Base-by-base conservation (phyloP, 2,888 invertebrate genomes). In the Hybos culiciformis region DNA sequence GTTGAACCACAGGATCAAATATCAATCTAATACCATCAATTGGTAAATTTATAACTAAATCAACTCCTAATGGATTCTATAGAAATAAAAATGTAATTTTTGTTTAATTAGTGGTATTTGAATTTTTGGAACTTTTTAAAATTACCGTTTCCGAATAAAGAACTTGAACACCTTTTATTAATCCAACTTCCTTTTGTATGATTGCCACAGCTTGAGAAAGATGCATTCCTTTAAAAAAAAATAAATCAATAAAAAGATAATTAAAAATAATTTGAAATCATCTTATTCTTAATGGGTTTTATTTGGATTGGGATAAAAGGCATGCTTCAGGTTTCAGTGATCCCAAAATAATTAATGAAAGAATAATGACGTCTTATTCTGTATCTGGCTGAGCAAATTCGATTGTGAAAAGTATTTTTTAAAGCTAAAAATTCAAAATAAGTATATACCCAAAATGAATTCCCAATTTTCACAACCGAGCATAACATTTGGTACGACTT, bases 211-310 rank as follows among this genome's bases (percentile, higher is more conserved):
- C 87, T 70, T 96, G 94, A 54, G 92, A 91, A 73, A 96, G 93
- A 73, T 94, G 93, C 94, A 94, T 96, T 59, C 96, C 96, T 87
- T n/a, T n/a, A n/a, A n/a, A n/a, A n/a, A n/a, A n/a, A n/a, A n/a
- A n/a, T n/a, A n/a, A n/a, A n/a, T n/a, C n/a, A n/a, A n/a, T n/a
- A n/a, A n/a, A n/a, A n/a, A n/a, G n/a, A n/a, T n/a, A n/a, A n/a
- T n/a, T n/a, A n/a, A n/a, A n/a, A n/a, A n/a, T n/a, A n/a, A n/a
- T n/a, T n/a, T n/a, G n/a, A n/a, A n/a, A n/a, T n/a, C n/a, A n/a
- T n/a, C n/a, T n/a, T n/a, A n/a, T n/a, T n/a, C n/a, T n/a, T n/a
- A n/a, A n/a, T n/a, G n/a, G n/a, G n/a, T n/a, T n/a, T n/a, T n/a
- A n/a, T n/a, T n/a, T n/a, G n/a, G n/a, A n/a, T n/a, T n/a, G n/a